Evolutionary conservation across 2,797 vertebrate species (phyloP), one percentile per base, ranked within the genome.

Genomic region (Sorex maritimensis): DNA sequence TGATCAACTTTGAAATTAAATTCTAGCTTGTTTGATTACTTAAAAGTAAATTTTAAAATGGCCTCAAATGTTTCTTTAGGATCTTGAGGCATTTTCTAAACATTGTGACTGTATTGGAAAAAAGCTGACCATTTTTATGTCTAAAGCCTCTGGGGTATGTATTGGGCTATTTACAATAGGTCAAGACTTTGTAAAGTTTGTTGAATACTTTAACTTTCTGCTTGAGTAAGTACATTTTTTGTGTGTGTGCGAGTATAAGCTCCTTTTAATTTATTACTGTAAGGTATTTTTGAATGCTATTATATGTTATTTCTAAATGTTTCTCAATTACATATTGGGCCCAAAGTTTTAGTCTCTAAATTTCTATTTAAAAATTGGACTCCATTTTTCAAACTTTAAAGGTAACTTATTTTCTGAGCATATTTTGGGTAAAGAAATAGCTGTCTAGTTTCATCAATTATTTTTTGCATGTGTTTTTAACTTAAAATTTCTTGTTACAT

Each of bases 291-390:
- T 69, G 24, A 84, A 41, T 92, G 28, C 41, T 92, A 2, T 89
- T 81, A 28, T 44, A n/a, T 72, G 14, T 0, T 82, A 6, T 87
- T 88, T 94, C 13, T 90, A 61, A 90, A 95, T 81, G 77, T 86
- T 90, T 30, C 58, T 61, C 17, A 61, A 61, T 61, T 23, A 81
- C 81, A 73, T 87, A 93, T 55, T 38, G 24, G 68, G 11, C 44
- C 34, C 72, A 69, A 86, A 94, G 83, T 88, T 49, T 83, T 34
- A 94, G 65, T 63, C 49, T 63, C 2, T 82, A 49, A 86, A 38
- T 93, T 90, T 92, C 34, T 93, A 17, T 49, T 94, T 93, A 23
- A 93, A 94, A 80, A 34, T 81, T 65, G 84, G 3, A 19, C 89
- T 94, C 73, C 30, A 83, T 5, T 88, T 86, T 94, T 81, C 90